Conservation (phyloP, 2,888 invertebrate genomes). For the Limnephilus auricula region DNA sequence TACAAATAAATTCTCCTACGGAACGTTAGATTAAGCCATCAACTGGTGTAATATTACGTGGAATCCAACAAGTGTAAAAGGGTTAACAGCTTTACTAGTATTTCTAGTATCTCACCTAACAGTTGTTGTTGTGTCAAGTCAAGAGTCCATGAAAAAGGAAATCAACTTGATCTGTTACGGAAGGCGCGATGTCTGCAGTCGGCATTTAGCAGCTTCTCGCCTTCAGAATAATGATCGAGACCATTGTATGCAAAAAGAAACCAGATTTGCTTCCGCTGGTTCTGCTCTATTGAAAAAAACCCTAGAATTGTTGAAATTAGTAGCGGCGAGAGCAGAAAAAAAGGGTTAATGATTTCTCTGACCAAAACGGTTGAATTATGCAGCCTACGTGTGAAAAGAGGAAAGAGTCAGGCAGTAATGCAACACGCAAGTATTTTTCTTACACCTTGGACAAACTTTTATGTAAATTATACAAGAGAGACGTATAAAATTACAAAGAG, state of each 20-base stretch:
- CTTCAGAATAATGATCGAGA: background rate
- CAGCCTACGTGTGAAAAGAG: background rate
- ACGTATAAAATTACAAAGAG: background rate
- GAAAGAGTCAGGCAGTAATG: background rate
- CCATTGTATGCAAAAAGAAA: conserved; percentile 1
- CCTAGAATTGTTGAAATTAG: background rate
- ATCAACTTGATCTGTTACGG: conserved; percentile 37
- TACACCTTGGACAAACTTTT: background rate
- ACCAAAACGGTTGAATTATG: background rate
- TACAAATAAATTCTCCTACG: background rate
- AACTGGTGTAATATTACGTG: background rate
- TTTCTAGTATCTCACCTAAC: background rate
- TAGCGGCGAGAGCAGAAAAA: background rate
- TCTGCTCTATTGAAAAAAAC: background rate
- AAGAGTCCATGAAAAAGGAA: background rate
- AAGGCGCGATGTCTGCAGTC: background rate
- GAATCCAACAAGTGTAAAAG: background rate
- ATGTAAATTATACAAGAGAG: background rate
- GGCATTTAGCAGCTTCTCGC: background rate
- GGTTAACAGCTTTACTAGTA: background rate
- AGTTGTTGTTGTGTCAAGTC: background rate
- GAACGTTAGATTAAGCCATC: background rate
- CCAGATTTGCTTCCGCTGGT: conserved; percentile 24
- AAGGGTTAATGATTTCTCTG: background rate
- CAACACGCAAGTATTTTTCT: background rate